Percentiles rank a stretch among this genome's conserved stretches.
These are phyloP conservation scores for Epistrophe eligans DNA, from an alignment of 2,888 invertebrate species.

Conservation along the genomic window DNA sequence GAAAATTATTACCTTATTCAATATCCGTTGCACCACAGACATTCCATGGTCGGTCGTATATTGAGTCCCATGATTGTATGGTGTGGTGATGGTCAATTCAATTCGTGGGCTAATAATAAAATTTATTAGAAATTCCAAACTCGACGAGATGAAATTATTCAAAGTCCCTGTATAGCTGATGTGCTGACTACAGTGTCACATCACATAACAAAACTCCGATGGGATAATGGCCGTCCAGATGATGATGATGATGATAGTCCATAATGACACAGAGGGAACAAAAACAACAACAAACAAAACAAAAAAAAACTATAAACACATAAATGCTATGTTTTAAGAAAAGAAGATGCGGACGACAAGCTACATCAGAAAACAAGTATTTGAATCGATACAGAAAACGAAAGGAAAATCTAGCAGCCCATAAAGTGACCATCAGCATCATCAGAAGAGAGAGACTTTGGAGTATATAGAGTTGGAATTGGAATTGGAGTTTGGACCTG, in stretches of 20 bases:
- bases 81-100: conserved; percentile 16
- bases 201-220: conserved; percentile 62
- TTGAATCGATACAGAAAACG: conserved; percentile 57
- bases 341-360: conserved; percentile 24
- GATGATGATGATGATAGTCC: conserved; percentile 68
- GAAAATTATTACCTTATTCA: conserved; percentile 56
- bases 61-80: not conserved
- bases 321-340: conserved; percentile 46
- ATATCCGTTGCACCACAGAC: conserved; percentile 10
- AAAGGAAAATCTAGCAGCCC: conserved; percentile 72
- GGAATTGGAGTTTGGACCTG: conserved; percentile 64
- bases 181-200: conserved; percentile 53
- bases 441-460: not conserved
- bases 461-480: not conserved
- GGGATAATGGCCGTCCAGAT: conserved; percentile 70
- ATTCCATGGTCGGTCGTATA: conserved; percentile 22
- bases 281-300: conserved; percentile 17
- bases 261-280: conserved; percentile 52
- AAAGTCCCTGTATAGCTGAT: conserved; percentile 43
- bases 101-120: conserved; percentile 58
- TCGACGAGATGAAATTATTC: conserved; percentile 70
- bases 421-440: conserved; percentile 40
- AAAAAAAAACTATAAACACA: conserved; percentile 24
- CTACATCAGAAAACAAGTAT: conserved; percentile 43
- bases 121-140: conserved; percentile 69